Conservation (phyloP, 2,797 vertebrate genomes). For the Enteromius fasciolatus region DNA sequence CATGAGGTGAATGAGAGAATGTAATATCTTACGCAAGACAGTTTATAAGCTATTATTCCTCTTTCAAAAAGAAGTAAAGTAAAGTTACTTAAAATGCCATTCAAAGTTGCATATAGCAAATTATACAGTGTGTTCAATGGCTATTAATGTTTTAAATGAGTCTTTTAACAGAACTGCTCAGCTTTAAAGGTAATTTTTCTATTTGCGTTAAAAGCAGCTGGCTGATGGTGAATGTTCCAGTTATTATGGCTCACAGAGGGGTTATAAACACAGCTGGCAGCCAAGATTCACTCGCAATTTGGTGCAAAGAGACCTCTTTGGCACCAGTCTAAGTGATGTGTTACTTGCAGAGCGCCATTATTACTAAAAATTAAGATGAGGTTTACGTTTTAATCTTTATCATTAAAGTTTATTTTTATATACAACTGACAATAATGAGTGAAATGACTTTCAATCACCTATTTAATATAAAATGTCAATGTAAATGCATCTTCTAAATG, state of each 20-base stretch:
- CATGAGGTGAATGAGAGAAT: constrained; percentile 11
- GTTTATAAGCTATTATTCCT: constrained; percentile 1
- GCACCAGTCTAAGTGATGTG: background rate
- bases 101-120: background rate
- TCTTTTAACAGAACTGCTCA: background rate
- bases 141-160: background rate
- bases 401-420: constrained; percentile 19
- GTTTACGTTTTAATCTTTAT: background rate
- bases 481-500: background rate
- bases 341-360: constrained; percentile 3
- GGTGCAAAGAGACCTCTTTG: background rate
- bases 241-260: constrained; percentile 21
- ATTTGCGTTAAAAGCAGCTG: constrained; percentile 6
- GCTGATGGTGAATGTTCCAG: constrained; percentile 13
- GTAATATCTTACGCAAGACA: background rate
- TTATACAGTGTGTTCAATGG: background rate
- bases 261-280: constrained; percentile 35
- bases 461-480: background rate
- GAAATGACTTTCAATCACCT: constrained; percentile 9
- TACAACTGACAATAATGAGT: constrained; percentile 4
- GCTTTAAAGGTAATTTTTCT: constrained; percentile 23
- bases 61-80: background rate
- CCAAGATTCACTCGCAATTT: constrained; percentile 1
- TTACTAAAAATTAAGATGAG: background rate
- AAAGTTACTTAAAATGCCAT: background rate